Percentiles rank a stretch among this genome's conserved stretches.
Conservation (phyloP, 2,888 invertebrate genomes). For the Drosophila nigritarsus region DNA sequence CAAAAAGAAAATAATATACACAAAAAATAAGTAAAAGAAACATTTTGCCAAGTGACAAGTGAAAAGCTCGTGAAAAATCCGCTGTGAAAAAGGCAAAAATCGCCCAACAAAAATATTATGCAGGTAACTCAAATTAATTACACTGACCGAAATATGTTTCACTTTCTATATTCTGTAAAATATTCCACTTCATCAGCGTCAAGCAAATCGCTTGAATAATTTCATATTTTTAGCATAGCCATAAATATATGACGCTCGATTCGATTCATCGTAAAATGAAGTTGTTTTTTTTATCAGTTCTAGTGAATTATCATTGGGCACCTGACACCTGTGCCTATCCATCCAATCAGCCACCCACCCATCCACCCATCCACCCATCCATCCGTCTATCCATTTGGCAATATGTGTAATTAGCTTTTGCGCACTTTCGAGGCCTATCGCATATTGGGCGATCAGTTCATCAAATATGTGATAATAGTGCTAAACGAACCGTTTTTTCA, state of each 20-base stretch:
- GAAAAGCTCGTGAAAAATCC: slow-evolving; percentile 11
- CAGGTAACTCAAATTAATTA: slow-evolving; percentile 2
- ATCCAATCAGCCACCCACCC: neutral
- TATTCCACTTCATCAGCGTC: neutral
- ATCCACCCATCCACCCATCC: neutral
- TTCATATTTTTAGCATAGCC: neutral
- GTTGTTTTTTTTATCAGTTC: slow-evolving; percentile 13
- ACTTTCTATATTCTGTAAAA: neutral
- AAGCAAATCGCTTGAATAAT: neutral
- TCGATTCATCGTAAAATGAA: neutral
- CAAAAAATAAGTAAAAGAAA: neutral
- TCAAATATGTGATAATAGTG: slow-evolving; percentile 31
- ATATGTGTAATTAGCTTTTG: slow-evolving; percentile 3
- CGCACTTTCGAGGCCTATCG: slow-evolving; percentile 24
- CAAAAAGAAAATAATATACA: neutral
- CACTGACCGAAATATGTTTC: neutral
- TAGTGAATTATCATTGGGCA: slow-evolving; percentile 32
- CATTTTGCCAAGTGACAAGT: slow-evolving; percentile 9
- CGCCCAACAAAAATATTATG: neutral
- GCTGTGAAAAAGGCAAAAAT: neutral
- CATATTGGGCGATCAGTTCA: slow-evolving; percentile 2
- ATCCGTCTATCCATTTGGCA: neutral
- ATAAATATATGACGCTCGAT: neutral
- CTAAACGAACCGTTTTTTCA: slow-evolving; percentile 14
- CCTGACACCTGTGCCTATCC: slow-evolving; percentile 13